Evolutionary conservation across 2,113 vertebrate species (phyloP), one percentile per base, ranked within the genome.

Genomic region (Oophaga pumilio): DNA sequence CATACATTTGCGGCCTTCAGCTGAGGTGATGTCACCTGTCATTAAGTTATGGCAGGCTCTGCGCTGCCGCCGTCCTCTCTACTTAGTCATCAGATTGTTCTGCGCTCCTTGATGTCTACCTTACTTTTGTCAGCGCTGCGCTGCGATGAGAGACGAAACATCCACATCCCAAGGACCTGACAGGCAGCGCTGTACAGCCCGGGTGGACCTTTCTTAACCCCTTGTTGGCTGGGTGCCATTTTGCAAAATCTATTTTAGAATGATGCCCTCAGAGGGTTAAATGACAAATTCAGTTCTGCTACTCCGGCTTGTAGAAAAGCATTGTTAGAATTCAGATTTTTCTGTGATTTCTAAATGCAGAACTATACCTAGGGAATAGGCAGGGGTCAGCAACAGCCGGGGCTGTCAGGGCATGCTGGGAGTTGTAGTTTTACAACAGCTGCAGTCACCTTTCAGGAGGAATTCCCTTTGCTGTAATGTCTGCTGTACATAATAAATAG

Each of bases 11-110:
- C 8, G 43, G 77, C 33, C 64, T 69, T 49, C 49, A 53, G 66
- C 52, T 71, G 66, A 15, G 18, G 69, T 85, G 83, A 85, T 68
- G 69, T 62, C 83, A 76, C 53, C 56, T 85, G 69, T 85, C 53
- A 50, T 49, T 73, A 73, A 53, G 69, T 53, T 74, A 20, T 85
- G 52, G 62, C 83, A 74, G 26, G 53, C 56, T 10, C 50, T 7
- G 50, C 14, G 66, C 26, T 71, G 24, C 1, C 52, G 82, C 69
- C 83, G 24, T 59, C 18, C 26, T 22, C 4, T 26, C 24, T 17
- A 22, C 28, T 85, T 76, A 81, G 28, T 59, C 78, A 33, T 59
- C 57, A 28, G 43, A 81, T 28, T 53, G n/a, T 79, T 57, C 77
- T 33, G 76, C 50, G 7, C 76, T 49, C 76, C 20, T 50, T 22